Conservation (phyloP, 2,888 invertebrate species). For the Alviniconcha strummeri region DNA sequence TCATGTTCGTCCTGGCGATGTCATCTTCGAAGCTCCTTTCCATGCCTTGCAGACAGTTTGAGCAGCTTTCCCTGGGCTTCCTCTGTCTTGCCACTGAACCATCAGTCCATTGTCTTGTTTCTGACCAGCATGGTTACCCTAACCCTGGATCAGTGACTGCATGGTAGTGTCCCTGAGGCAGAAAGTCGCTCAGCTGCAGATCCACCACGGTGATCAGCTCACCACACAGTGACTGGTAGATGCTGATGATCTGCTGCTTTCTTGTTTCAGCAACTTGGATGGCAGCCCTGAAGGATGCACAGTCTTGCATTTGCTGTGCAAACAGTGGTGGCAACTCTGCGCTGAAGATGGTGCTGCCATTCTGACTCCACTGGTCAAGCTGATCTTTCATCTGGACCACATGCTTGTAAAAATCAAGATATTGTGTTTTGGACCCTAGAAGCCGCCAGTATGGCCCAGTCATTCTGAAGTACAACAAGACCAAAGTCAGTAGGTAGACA, state of each 20-base stretch:
- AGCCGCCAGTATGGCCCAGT: background rate
- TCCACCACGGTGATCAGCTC: background rate
- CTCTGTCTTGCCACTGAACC: background rate
- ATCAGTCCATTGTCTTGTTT: background rate
- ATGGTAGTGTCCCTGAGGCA: background rate
- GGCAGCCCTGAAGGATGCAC: background rate
- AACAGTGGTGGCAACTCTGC: background rate
- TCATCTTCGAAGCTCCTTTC: background rate
- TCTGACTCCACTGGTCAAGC: background rate
- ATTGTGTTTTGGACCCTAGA: background rate
- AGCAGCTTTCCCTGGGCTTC: background rate
- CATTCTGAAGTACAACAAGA: background rate
- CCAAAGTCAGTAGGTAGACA: no score
- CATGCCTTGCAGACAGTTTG: background rate
- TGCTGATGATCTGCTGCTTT: background rate
- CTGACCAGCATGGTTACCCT: background rate
- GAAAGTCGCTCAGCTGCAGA: background rate
- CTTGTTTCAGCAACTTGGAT: background rate
- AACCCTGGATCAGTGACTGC: background rate
- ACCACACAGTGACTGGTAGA: background rate
- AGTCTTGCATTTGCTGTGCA: background rate
- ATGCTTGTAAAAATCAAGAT: background rate
- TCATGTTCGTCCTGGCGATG: background rate
- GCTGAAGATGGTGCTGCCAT: background rate
- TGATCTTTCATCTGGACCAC: background rate